Base-by-base conservation (phyloP, 2,888 invertebrate species). In the Altica lythri region DNA sequence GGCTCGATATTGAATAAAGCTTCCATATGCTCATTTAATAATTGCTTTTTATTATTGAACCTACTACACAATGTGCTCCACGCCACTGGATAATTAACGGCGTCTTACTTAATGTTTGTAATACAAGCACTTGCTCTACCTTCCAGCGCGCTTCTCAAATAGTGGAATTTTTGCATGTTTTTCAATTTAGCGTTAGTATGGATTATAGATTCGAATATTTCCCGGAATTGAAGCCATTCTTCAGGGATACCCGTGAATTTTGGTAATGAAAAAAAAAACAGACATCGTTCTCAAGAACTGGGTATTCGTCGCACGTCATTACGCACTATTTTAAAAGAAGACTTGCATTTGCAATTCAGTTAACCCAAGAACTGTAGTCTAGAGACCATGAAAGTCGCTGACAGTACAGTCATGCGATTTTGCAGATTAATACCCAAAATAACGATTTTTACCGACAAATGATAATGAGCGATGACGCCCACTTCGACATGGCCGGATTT, bases 141-240 rank as follows among this genome's bases (percentile, higher is more conserved):
- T 13, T 19, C 38, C 13, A 53, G 35, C 6, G 53, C 52, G 1
- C 37, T 35, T n/a, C 56, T 5, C 13, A 56, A 35, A 32, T 56
- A 59, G 19, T 53, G 49, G 12, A 50, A 57, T 16, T 49, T 59
- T 19, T 49, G 57, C 3, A 57, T 48, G 2, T 19, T 8, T 10
- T 18, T 8, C 2, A 55, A 12, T 13, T 8, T 14, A 6, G 10
- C n/a, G 46, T 59, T 47, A 10, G 45, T 34, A 22, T 61, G 54
- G 6, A 61, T 55, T 2, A 57, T 1, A 2, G 44, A 40, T 10
- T 43, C 19, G 18, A 48, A 57, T 1, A 35, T 55, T 12, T 55
- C 54, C 2, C 18, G 12, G 19, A 54, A 57, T 18, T 45, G 37
- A 6, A 43, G 14, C 43, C 18, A 55, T 4, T 40, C 43, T 12